Evolutionary conservation across 2,888 invertebrate genomes (phyloP).

Genomic region (Oscheius sp.): DNA sequence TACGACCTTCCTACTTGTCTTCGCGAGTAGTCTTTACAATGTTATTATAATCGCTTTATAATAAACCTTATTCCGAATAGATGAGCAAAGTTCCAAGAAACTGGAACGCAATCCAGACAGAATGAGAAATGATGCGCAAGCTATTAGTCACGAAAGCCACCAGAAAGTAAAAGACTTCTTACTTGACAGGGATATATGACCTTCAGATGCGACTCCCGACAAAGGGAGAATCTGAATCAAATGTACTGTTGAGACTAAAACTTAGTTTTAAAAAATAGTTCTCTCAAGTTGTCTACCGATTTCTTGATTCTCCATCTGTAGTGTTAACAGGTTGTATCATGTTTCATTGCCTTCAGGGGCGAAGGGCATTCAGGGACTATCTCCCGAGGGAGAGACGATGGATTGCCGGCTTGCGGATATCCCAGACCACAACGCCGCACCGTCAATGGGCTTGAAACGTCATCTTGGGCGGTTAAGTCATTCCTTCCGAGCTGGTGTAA

Average conservation of each 20-base stretch:
- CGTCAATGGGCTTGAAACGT: slow-evolving; percentile 27
- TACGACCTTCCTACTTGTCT: too few relatives aligned
- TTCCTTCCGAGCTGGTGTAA: slow-evolving; percentile 17
- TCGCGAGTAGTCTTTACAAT: too few relatives aligned
- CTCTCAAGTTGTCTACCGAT: background rate
- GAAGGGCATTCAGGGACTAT: background rate
- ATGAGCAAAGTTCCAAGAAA: background rate
- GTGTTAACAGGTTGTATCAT: slow-evolving; percentile 4
- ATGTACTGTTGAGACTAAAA: background rate
- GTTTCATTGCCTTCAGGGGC: slow-evolving; percentile 12
- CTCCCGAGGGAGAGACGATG: slow-evolving; percentile 22
- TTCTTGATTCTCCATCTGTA: background rate
- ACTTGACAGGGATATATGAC: background rate
- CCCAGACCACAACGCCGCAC: slow-evolving; percentile 8
- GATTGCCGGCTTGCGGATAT: slow-evolving; percentile 26
- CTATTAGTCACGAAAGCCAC: slow-evolving; percentile 16
- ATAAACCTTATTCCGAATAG: too few relatives aligned
- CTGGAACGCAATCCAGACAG: slow-evolving; percentile 11
- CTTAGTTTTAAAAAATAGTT: background rate
- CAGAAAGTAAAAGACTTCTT: slow-evolving; percentile 5
- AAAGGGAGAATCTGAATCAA: background rate
- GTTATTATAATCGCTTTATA: too few relatives aligned
- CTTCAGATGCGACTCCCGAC: background rate
- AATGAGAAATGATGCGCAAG: slow-evolving; percentile 15
- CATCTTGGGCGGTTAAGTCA: slow-evolving; percentile 20